These are phyloP conservation scores for Anser cygnoides DNA, from an alignment of 2,113 vertebrate species.

Conservation along the genomic window DNA sequence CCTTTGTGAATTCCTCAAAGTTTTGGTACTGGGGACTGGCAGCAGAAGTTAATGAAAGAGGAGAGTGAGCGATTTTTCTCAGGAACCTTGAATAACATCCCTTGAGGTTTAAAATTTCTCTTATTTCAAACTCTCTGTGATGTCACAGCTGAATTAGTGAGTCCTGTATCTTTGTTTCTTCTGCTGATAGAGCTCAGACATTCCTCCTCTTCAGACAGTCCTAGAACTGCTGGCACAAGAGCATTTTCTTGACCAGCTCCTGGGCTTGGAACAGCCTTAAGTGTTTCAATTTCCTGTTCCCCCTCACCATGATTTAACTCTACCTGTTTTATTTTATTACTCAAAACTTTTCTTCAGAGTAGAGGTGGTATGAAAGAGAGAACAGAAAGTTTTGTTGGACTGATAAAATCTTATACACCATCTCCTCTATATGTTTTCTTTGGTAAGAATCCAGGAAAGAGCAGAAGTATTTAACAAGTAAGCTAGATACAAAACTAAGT, in stretches of 20 bases:
- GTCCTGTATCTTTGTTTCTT: neutral
- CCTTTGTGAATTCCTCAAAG: neutral
- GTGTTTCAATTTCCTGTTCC: neutral
- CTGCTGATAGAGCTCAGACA: neutral
- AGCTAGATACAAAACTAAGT: neutral
- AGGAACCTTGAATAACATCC: neutral
- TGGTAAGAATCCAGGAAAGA: neutral
- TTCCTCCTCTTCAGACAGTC: neutral
- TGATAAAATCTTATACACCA: neutral
- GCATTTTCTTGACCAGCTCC: neutral
- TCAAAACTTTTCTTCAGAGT: neutral
- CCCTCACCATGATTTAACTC: neutral
- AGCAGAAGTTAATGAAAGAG: neutral
- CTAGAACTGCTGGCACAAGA: neutral
- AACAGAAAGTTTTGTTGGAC: neutral
- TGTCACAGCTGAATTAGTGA: neutral
- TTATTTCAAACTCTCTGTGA: neutral
- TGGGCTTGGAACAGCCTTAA: neutral
- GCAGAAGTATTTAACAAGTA: neutral
- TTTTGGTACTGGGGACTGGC: neutral
- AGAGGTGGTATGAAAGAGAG: neutral
- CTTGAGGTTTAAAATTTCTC: neutral
- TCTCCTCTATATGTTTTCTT: neutral
- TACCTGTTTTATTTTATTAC: neutral
- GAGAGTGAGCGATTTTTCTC: neutral